These are phyloP conservation scores for Muricea muricata DNA, from an alignment of 92 coral and sea anemone genomes.

Conservation along the genomic window DNA sequence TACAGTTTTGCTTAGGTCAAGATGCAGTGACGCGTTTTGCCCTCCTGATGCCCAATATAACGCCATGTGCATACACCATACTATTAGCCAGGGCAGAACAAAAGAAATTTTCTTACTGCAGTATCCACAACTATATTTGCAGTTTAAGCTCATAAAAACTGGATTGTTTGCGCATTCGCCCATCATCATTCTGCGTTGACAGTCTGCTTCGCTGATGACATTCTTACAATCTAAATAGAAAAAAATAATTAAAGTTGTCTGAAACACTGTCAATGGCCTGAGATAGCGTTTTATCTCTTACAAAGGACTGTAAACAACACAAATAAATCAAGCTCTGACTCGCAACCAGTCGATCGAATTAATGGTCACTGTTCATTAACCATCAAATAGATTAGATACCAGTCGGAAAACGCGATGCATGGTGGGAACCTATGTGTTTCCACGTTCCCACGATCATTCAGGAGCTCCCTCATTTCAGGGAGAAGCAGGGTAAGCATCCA, in stretches of 20 bases:
- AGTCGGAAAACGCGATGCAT: too few relatives aligned
- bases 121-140: constrained; percentile 59
- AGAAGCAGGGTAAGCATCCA: too few relatives aligned
- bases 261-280: neutral
- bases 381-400: too few relatives aligned
- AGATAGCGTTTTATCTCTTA: neutral
- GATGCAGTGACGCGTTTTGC: too few relatives aligned
- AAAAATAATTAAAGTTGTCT: neutral
- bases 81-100: neutral
- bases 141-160: constrained; percentile 53
- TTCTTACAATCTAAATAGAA: constrained; percentile 20
- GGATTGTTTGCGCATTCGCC: constrained; percentile 66
- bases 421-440: too few relatives aligned
- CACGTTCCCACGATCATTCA: too few relatives aligned
- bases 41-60: neutral
- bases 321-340: too few relatives aligned
- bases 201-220: neutral
- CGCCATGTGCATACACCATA: neutral
- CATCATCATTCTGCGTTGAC: constrained; percentile 47
- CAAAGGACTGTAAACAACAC: neutral
- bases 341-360: too few relatives aligned
- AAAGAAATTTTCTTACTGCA: constrained; percentile 46
- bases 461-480: too few relatives aligned
- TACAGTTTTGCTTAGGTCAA: neutral
- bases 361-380: too few relatives aligned